Percentiles rank a stretch among this genome's conserved stretches.
Evolutionary conservation across 2,888 invertebrate genomes (phyloP).

Genomic region (Pollenia labialis): DNA sequence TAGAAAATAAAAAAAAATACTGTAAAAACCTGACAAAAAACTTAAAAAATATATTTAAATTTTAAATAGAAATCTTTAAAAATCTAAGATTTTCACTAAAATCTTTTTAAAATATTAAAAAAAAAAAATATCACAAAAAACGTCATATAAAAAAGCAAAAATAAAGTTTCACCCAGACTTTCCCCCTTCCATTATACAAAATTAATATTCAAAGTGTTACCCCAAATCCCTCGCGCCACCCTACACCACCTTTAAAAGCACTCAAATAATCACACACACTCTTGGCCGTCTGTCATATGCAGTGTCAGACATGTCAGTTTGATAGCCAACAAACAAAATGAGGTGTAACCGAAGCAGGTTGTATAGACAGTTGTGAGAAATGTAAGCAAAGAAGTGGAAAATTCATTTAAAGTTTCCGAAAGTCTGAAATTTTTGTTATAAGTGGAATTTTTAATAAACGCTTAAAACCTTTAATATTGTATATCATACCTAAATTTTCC

Average conservation of each 20-base stretch:
- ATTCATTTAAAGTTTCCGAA: not conserved
- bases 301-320: slow-evolving; percentile 38
- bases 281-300: slow-evolving; percentile 17
- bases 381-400: slow-evolving; percentile 3
- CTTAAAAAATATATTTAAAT: not conserved
- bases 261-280: slow-evolving; percentile 22
- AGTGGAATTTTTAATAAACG: too few relatives aligned
- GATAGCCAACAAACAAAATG: slow-evolving; percentile 46
- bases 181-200: slow-evolving; percentile 60
- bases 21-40: slow-evolving; percentile 3
- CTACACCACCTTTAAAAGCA: slow-evolving; percentile 45
- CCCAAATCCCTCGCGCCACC: slow-evolving; percentile 53
- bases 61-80: slow-evolving; percentile 13
- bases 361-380: not conserved
- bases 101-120: slow-evolving; percentile 20
- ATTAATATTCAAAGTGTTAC: slow-evolving; percentile 64
- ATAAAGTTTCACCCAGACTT: slow-evolving; percentile 68
- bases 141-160: slow-evolving; percentile 1
- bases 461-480: too few relatives aligned
- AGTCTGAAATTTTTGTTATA: not conserved
- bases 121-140: slow-evolving; percentile 6
- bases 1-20: not conserved
- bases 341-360: slow-evolving; percentile 61
- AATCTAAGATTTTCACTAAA: not conserved
- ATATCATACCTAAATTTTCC: too few relatives aligned